Evolutionary conservation across 2,888 invertebrate genomes (phyloP).

Genomic region (Oscheius sp.): DNA sequence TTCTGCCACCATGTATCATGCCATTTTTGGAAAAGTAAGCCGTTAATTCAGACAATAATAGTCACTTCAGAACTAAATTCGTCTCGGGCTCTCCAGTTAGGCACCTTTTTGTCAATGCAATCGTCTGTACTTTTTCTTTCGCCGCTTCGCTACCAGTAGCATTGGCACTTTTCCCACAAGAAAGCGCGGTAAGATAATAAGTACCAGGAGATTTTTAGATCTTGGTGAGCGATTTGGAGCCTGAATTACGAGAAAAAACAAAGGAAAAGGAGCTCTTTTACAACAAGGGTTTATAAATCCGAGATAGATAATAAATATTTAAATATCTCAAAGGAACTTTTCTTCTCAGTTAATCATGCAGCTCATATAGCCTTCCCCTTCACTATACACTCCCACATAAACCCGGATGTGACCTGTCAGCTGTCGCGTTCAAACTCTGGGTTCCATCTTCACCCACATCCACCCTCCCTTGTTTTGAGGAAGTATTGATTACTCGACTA

Average conservation of each 20-base stretch:
- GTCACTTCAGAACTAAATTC: conserved; percentile 66
- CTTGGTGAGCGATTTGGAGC: conserved; percentile 37
- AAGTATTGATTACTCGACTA: too few relatives aligned
- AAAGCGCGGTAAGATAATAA: conserved; percentile 50
- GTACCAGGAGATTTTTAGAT: conserved; percentile 34
- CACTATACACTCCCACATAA: too few relatives aligned
- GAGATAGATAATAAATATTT: too few relatives aligned
- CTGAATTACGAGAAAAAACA: conserved; percentile 41
- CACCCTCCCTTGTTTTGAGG: too few relatives aligned
- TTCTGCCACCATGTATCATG: conserved; percentile 65
- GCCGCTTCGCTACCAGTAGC: conserved; percentile 73
- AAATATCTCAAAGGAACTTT: too few relatives aligned
- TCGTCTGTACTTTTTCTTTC: conserved; percentile 72
- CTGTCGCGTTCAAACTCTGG: neutral
- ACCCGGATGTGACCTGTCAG: neutral
- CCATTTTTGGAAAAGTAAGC: conserved; percentile 63
- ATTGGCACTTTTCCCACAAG: conserved; percentile 74
- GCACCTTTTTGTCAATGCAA: conserved; percentile 72
- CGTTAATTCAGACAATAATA: neutral
- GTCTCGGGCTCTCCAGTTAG: conserved; percentile 70
- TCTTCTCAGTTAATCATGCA: too few relatives aligned
- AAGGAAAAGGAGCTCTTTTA: conserved; percentile 39
- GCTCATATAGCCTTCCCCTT: too few relatives aligned
- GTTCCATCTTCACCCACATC: too few relatives aligned
- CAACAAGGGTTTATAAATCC: conserved; percentile 50